Evolutionary conservation across 2,888 invertebrate genomes (phyloP).

Genomic region (Caenorhabditis virilis): DNA sequence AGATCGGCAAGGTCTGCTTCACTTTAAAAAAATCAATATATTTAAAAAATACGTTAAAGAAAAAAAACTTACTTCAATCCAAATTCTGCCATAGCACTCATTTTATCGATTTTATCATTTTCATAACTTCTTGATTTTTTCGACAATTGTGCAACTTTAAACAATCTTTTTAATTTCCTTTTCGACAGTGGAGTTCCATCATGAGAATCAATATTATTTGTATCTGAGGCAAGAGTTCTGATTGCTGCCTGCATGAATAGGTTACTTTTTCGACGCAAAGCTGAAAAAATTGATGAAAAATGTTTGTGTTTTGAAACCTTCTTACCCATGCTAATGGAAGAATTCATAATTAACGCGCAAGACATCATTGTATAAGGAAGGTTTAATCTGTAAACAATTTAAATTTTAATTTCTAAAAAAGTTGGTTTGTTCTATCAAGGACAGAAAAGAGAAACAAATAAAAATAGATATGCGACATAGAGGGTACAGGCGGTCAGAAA

Average conservation of each 20-base stretch:
- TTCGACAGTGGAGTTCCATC: conserved; percentile 10
- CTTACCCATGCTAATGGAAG: conserved; percentile 16
- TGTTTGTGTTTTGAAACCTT: background rate
- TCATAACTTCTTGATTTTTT: conserved; percentile 48
- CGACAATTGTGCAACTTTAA: conserved; percentile 37
- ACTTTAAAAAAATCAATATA: conserved; percentile 11
- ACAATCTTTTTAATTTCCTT: conserved; percentile 25
- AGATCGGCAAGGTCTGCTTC: conserved; percentile 52
- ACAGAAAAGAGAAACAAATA: too few relatives aligned
- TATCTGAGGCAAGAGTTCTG: conserved; percentile 10
- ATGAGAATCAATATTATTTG: background rate
- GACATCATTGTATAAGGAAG: too few relatives aligned
- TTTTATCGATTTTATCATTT: conserved; percentile 52
- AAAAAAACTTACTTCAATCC: conserved; percentile 39
- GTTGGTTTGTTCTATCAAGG: too few relatives aligned
- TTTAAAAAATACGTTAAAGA: background rate
- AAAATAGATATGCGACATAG: too few relatives aligned
- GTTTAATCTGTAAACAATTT: too few relatives aligned
- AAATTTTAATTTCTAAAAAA: too few relatives aligned
- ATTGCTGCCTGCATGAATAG: conserved; percentile 12
- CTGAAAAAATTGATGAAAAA: conserved; percentile 9
- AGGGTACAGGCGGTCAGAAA: too few relatives aligned
- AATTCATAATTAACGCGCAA: conserved; percentile 1
- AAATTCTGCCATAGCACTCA: conserved; percentile 58
- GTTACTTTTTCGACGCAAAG: conserved; percentile 14